A percentile compares a stretch with the other conserved stretches of the same genome.
Conservation (phyloP, 1,140 invertebrate species). For the Drosophila persimilis region DNA sequence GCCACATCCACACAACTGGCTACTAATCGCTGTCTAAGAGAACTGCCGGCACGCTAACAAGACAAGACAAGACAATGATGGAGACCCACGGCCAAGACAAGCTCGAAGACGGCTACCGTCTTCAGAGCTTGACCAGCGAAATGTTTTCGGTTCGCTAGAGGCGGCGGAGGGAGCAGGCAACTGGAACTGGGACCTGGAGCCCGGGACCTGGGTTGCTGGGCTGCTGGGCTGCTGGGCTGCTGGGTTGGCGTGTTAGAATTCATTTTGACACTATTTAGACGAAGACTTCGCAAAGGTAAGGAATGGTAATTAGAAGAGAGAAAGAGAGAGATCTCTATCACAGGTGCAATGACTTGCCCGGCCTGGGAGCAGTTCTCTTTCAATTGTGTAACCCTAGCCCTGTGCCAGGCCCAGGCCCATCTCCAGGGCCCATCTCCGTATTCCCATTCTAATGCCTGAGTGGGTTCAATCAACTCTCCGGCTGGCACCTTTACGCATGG, state of each 20-base stretch:
- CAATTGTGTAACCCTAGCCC: slow-evolving; percentile 76
- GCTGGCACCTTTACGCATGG: slow-evolving; percentile 79
- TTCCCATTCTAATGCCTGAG: slow-evolving; percentile 45
- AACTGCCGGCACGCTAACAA: slow-evolving; percentile 46
- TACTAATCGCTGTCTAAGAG: slow-evolving; percentile 52
- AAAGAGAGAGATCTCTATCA: slow-evolving; percentile 59
- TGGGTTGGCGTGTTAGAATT: slow-evolving; percentile 65
- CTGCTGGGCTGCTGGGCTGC: background rate
- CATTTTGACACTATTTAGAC: slow-evolving; percentile 76
- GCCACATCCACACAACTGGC: slow-evolving; percentile 18
- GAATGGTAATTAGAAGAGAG: slow-evolving; percentile 69
- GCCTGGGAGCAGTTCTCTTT: slow-evolving; percentile 61
- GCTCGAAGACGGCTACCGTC: too few species aligned
- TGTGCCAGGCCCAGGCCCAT: background rate
- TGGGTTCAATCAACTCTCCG: slow-evolving; percentile 72
- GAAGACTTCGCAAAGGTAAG: slow-evolving; percentile 30
- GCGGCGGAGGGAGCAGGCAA: background rate
- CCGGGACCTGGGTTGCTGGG: background rate
- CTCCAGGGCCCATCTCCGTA: slow-evolving; percentile 1
- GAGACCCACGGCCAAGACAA: slow-evolving; percentile 1
- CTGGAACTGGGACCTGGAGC: slow-evolving; percentile 7
- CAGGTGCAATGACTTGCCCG: slow-evolving; percentile 72
- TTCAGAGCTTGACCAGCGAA: slow-evolving; percentile 18
- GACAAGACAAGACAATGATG: slow-evolving; percentile 42
- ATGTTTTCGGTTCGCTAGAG: slow-evolving; percentile 30